These are phyloP conservation scores for Lasius fuliginosus DNA, from an alignment of 2,888 invertebrate genomes.

Conservation along the genomic window DNA sequence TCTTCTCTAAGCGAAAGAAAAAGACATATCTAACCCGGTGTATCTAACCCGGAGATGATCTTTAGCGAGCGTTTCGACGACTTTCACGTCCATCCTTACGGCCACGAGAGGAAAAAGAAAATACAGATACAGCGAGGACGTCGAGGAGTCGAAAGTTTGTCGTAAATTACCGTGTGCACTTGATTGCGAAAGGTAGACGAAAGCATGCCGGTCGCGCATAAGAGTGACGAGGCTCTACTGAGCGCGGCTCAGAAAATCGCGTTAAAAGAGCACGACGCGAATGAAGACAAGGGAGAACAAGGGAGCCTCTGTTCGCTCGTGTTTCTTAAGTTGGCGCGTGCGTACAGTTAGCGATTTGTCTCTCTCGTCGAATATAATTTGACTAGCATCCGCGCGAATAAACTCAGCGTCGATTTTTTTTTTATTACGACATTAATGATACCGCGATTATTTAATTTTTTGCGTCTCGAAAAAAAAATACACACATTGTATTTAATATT, in stretches of 20 bases:
- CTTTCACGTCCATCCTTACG: slow-evolving; percentile 1
- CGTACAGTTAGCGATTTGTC: slow-evolving; percentile 55
- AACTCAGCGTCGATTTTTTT: neutral
- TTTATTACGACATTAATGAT: neutral
- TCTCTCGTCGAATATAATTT: slow-evolving; percentile 48
- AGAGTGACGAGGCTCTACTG: slow-evolving; percentile 37
- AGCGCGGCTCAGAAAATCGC: slow-evolving; percentile 31
- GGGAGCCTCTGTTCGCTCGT: slow-evolving; percentile 78
- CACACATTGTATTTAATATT: neutral
- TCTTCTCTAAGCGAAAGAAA: neutral
- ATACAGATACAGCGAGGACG: neutral
- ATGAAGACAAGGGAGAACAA: slow-evolving; percentile 75
- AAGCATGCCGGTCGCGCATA: neutral
- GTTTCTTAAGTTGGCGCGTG: slow-evolving; percentile 69
- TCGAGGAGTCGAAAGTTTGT: neutral
- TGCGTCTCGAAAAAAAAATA: neutral
- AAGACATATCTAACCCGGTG: neutral
- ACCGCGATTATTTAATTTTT: neutral
- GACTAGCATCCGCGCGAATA: neutral
- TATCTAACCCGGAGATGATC: neutral
- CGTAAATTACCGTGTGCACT: neutral
- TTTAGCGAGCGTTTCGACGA: slow-evolving; percentile 24
- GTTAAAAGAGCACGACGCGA: slow-evolving; percentile 46
- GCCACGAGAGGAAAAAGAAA: neutral
- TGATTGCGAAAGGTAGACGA: neutral